phyloP scores from a whole-genome alignment of 2,888 invertebrate genomes.

The Ornithoptera priamus region DNA sequence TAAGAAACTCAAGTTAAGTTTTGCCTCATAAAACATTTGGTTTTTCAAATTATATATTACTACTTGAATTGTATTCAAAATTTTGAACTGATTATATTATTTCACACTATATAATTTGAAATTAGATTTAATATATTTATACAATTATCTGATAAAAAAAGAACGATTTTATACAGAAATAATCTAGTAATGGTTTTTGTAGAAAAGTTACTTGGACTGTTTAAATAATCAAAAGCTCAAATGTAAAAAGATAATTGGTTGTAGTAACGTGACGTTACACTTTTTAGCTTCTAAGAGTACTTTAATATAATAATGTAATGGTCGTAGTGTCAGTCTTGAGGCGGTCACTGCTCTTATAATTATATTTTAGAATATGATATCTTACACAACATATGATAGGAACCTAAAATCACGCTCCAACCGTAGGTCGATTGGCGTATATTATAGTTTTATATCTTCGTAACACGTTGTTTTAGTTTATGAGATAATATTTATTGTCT shows the following conservation, averaged over 20 bases:
- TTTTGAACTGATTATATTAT: no score
- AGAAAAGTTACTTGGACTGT: no score
- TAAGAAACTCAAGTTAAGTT: no score
- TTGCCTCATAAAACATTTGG: no score
- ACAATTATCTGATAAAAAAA: no score
- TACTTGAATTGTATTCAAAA: no score
- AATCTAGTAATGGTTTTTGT: no score
- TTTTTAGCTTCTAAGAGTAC: background rate
- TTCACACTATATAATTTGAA: no score
- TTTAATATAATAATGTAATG: background rate
- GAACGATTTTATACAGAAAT: no score
- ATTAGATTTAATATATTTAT: no score
- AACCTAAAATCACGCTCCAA: constrained; percentile 5
- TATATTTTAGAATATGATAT: constrained; percentile 45
- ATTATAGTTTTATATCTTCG: constrained; percentile 23
- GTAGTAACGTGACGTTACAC: background rate
- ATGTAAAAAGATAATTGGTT: background rate
- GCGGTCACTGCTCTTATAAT: constrained; percentile 59
- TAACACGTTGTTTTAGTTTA: constrained; percentile 12
- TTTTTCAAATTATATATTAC: no score
- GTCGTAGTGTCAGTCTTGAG: constrained; percentile 39
- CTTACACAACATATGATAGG: constrained; percentile 50
- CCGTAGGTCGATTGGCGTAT: constrained; percentile 3
- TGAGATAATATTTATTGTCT: background rate
- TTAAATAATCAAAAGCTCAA: background rate